A percentile compares a stretch with the other conserved stretches of the same genome.
These are phyloP conservation scores for Cotesia typhae DNA, from an alignment of 1,140 invertebrate species.

Conservation along the genomic window DNA sequence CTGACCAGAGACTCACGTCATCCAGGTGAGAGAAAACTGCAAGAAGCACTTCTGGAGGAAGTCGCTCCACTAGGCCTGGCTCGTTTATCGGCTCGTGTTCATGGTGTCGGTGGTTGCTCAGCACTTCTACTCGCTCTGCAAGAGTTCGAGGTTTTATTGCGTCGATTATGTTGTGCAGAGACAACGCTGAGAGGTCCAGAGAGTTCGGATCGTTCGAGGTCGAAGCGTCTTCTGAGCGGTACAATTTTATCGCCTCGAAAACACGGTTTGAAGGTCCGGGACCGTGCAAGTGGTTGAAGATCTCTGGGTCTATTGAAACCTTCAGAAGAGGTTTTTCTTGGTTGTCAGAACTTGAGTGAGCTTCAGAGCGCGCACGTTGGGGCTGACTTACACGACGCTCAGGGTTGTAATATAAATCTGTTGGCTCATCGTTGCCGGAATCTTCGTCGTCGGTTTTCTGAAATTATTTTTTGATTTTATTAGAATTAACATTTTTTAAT, in stretches of 20 bases:
- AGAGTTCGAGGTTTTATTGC: slow-evolving; percentile 55
- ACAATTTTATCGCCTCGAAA: slow-evolving; percentile 26
- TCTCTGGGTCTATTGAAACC: neutral
- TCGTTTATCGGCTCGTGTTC: slow-evolving; percentile 59
- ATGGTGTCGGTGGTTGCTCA: slow-evolving; percentile 60
- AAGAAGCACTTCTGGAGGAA: slow-evolving; percentile 83
- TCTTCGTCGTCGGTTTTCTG: slow-evolving; percentile 91
- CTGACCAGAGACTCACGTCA: slow-evolving; percentile 88
- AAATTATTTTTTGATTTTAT: slow-evolving; percentile 33
- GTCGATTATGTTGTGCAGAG: slow-evolving; percentile 43
- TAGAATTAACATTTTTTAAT: slow-evolving; percentile 7
- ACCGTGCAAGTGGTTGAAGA: neutral
- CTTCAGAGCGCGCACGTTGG: slow-evolving; percentile 44
- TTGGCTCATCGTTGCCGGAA: slow-evolving; percentile 94
- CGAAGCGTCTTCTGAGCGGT: neutral
- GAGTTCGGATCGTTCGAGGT: slow-evolving; percentile 18
- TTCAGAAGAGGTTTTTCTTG: neutral
- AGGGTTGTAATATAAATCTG: slow-evolving; percentile 70
- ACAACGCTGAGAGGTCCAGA: slow-evolving; percentile 42
- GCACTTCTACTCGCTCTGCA: slow-evolving; percentile 61
- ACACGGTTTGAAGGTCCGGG: slow-evolving; percentile 27
- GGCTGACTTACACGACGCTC: slow-evolving; percentile 57
- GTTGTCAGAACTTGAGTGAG: slow-evolving; percentile 6
- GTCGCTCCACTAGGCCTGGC: slow-evolving; percentile 66
- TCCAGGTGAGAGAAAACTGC: slow-evolving; percentile 90